Conservation (phyloP, 2,113 vertebrate genomes). For the Neolamprologus tretocephalus region DNA sequence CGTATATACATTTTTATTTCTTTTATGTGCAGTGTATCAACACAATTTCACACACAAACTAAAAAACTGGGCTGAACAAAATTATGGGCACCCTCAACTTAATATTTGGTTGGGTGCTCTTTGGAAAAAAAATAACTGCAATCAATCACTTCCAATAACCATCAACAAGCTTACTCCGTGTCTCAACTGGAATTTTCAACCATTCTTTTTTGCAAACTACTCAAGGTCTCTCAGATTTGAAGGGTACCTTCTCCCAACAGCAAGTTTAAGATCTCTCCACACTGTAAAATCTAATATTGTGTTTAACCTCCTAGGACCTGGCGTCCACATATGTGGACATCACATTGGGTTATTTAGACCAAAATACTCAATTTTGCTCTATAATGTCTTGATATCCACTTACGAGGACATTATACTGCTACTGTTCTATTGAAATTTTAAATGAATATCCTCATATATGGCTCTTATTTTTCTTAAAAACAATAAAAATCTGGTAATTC, state of each 20-base stretch:
- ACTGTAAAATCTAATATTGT: not conserved
- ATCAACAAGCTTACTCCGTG: not conserved
- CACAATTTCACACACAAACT: not conserved
- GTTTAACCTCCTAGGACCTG: not conserved
- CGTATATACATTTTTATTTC: not conserved
- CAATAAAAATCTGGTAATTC: too few relatives aligned
- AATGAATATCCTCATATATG: too few relatives aligned
- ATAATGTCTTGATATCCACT: too few relatives aligned
- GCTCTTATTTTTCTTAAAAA: too few relatives aligned
- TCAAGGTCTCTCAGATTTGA: not conserved
- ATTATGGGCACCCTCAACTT: not conserved
- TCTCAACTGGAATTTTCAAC: rapidly evolving
- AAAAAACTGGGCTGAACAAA: not conserved
- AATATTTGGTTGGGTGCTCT: not conserved
- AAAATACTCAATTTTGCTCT: too few relatives aligned
- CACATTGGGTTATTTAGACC: too few relatives aligned
- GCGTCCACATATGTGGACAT: too few relatives aligned
- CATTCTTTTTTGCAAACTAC: not conserved
- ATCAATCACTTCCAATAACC: not conserved
- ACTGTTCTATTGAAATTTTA: too few relatives aligned
- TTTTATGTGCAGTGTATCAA: not conserved
- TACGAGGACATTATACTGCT: too few relatives aligned
- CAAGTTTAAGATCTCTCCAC: not conserved
- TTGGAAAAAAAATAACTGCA: not conserved
- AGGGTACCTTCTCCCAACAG: not conserved